Conservation (phyloP, 2,113 vertebrate genomes). For the Jacana jacana region DNA sequence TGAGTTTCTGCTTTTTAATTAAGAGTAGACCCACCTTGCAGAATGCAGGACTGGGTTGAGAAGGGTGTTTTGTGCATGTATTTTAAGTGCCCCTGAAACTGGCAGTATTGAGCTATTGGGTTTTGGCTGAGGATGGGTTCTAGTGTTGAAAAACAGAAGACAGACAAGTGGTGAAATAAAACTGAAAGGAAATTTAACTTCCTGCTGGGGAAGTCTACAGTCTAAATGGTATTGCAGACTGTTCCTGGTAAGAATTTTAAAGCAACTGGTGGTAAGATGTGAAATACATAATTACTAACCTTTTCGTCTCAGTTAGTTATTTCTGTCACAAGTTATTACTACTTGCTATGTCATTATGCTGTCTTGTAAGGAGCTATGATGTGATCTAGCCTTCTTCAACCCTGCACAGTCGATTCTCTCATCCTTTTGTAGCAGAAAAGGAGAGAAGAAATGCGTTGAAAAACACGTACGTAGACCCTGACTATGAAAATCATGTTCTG, state of each 20-base stretch:
- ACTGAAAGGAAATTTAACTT: background rate
- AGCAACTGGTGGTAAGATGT: background rate
- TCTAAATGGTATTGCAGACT: background rate
- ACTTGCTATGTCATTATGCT: background rate
- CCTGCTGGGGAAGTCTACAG: background rate
- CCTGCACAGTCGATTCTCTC: background rate
- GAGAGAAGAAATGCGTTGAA: background rate
- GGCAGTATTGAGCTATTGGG: background rate
- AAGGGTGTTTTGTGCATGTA: background rate
- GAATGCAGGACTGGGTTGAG: background rate
- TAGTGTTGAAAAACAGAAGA: background rate
- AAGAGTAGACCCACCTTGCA: background rate
- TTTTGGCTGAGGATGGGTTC: background rate
- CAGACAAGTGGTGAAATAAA: background rate
- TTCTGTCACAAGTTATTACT: background rate
- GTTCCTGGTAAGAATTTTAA: background rate
- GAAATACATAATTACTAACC: background rate
- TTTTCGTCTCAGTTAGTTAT: background rate
- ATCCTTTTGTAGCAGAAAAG: background rate
- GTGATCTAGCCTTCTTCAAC: background rate
- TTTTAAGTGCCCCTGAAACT: background rate
- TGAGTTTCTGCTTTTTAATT: constrained; percentile 25
- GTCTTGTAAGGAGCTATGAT: background rate
- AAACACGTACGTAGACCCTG: background rate
- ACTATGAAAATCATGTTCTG: background rate